Conservation (phyloP, 2,797 vertebrate genomes). For the Macropodus opercularis region DNA sequence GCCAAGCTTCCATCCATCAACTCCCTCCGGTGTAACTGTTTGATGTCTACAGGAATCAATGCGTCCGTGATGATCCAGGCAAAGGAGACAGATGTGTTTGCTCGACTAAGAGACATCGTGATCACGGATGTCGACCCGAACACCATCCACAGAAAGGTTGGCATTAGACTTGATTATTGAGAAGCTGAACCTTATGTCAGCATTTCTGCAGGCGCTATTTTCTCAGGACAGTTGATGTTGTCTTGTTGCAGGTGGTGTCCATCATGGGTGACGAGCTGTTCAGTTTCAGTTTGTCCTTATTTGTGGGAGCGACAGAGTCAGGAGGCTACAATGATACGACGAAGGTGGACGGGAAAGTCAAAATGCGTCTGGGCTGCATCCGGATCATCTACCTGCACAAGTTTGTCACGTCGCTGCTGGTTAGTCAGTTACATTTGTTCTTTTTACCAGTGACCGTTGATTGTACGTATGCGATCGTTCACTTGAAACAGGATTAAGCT, state of each 20-base stretch:
- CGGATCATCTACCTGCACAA: conserved; percentile 94
- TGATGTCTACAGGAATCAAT: conserved; percentile 85
- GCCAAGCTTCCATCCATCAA: neutral
- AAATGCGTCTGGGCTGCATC: conserved; percentile 91
- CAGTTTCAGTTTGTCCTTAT: conserved; percentile 89
- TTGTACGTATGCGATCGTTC: too few species aligned
- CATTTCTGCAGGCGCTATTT: neutral
- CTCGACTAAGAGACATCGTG: conserved; percentile 89
- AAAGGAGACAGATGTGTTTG: conserved; percentile 86
- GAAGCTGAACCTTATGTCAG: too few species aligned
- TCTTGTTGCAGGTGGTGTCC: conserved; percentile 87
- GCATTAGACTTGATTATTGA: neutral
- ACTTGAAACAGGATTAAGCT: too few species aligned
- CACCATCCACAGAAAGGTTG: conserved; percentile 91
- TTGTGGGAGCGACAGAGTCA: conserved; percentile 87
- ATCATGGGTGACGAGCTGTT: conserved; percentile 96
- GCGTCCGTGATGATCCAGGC: conserved; percentile 87
- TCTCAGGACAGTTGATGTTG: neutral
- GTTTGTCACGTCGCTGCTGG: conserved; percentile 91
- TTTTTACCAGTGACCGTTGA: too few species aligned
- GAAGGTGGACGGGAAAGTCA: conserved; percentile 89
- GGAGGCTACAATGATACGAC: conserved; percentile 88
- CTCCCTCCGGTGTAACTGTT: too few species aligned
- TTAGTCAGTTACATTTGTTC: conserved; percentile 66
- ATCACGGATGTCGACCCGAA: conserved; percentile 89